phyloP scores from a whole-genome alignment of 2,113 vertebrate genomes.

The Bubo bubo region DNA sequence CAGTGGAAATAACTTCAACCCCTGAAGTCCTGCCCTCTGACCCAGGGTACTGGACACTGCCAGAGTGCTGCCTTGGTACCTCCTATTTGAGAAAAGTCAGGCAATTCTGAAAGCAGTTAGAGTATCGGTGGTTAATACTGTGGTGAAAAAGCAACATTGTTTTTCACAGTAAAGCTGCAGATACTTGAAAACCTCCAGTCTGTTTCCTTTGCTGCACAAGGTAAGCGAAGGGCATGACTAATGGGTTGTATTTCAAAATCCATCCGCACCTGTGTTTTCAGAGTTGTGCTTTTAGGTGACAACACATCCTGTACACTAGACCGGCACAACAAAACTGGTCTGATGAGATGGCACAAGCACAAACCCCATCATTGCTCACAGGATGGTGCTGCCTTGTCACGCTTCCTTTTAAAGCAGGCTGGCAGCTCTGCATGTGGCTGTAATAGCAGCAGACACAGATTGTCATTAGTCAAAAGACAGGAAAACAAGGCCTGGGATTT shows the following conservation, averaged over 20 bases:
- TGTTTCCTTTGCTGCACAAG: neutral
- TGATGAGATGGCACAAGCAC: neutral
- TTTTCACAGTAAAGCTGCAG: neutral
- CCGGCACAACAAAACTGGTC: neutral
- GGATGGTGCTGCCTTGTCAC: neutral
- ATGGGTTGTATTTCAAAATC: neutral
- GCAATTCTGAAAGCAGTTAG: neutral
- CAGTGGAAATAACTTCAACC: neutral
- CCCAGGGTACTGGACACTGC: neutral
- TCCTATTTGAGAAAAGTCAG: neutral
- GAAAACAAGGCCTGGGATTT: neutral
- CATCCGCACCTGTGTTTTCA: neutral
- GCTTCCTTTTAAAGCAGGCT: neutral
- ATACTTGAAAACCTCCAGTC: neutral
- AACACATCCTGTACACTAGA: neutral
- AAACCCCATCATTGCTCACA: neutral
- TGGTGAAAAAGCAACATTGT: fast-evolving
- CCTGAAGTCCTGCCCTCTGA: neutral
- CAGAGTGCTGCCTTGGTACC: neutral
- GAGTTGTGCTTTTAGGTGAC: neutral
- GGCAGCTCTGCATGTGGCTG: neutral
- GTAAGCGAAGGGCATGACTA: neutral
- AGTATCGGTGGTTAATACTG: neutral
- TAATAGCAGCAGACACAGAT: neutral
- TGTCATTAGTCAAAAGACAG: neutral